Base-by-base conservation (phyloP, 2,888 invertebrate genomes). In the Scaptodrosophila latifasciaeformis region DNA sequence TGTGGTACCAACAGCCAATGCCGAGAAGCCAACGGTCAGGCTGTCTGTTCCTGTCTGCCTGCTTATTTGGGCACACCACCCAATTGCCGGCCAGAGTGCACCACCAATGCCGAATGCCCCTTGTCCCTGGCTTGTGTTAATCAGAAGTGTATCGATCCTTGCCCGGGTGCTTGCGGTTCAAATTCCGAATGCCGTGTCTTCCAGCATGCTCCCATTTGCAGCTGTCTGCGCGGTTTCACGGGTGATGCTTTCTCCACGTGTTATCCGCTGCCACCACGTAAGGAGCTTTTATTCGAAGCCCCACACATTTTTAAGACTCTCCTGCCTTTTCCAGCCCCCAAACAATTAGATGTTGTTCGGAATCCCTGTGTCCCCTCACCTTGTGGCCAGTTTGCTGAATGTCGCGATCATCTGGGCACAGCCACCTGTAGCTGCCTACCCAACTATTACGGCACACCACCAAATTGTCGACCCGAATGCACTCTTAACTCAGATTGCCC, bases 151-250 rank as follows among this genome's bases (percentile, higher is more conserved):
- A 78, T 81, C 4, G 90, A 92, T 82, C 92, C 92, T 18, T 92
- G 92, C 62, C 87, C 88, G 0, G 89, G 88, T 24, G 86, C 88
- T 2, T 91, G 91, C 67, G 91, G 90, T 30, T 87, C 89, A 48
- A 90, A 91, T 70, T 90, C 93, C 2, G 88, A 90, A 61, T 94
- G 94, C 75, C 89, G 89, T 81, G 92, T 93, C 2, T 88, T 91
- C 37, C 92, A 93, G 76, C 94, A 94, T 82, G 91, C 91, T 61
- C 93, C 94, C 1, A 90, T 93, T 63, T 95, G 94, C 82, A 90
- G 89, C 49, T 95, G 95, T 80, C 88, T 87, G 37, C 85, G 83
- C 63, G 90, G 90, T 34, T 92, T 89, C 75, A 91, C 91, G 68
- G 93, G 94, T 63, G 92, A 94, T 87, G 92, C 94, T 40, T 93